Base-by-base conservation (phyloP, 2,797 vertebrate species). In the Anabas testudineus region DNA sequence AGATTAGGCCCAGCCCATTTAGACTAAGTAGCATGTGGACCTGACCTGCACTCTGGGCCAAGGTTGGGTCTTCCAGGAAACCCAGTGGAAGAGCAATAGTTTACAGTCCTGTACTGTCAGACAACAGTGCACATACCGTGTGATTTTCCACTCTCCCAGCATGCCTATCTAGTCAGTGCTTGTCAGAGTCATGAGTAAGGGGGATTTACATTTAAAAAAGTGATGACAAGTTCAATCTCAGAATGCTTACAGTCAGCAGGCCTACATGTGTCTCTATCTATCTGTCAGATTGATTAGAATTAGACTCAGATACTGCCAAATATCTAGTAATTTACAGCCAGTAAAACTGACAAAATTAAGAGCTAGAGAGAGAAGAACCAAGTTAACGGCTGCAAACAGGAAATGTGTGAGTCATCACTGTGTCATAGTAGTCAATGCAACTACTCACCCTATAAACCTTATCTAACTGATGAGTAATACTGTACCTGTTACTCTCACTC, bases 91-190 rank as follows among this genome's bases (percentile, higher is more conserved):
- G 34, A 36, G 15, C 2, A 39, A 15, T 14, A 14, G 13, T 1
- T 76, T 30, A 54, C 67, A 42, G 71, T 62, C 58, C 43, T 83
- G 80, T 73, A 66, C 76, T 89, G 74, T 88, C 56, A 80, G 71
- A 66, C 71, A 69, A 63, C 72, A 82, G 61, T 67, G 74, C 67
- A 59, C 59, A 61, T 71, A 34, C 45, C 74, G 4, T 67, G 77
- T 87, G 90, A 90, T 87, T 91, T 92, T 91, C 89, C 90, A 87
- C 60, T 76, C 80, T 86, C 81, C 74, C 79, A 84, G 76, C 82
- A 76, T 85, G 87, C 73, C 71, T 90, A 87, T 89, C 77, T 62
- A 76, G 83, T 85, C 79, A 48, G 78, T 62, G 70, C 82, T 79
- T 84, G 84, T 89, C 81, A 88, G 77, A 86, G 73, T 67, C 24